These are phyloP conservation scores for Drosophila nigromelanica DNA, from an alignment of 1,140 invertebrate species.

Conservation along the genomic window DNA sequence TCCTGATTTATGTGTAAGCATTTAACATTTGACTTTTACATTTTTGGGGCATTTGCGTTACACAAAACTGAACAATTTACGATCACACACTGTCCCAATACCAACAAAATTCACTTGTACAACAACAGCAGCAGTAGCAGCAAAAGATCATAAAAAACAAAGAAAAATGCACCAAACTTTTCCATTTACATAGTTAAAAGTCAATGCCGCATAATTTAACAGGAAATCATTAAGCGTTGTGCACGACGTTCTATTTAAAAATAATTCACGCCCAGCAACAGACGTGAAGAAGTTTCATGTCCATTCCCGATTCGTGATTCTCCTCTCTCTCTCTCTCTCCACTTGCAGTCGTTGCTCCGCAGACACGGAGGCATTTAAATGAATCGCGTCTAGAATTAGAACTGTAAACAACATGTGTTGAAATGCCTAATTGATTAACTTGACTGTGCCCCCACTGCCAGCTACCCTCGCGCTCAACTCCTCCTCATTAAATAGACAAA, in stretches of 20 bases:
- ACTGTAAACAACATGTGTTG: constrained; percentile 82
- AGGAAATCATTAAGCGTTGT: constrained; percentile 71
- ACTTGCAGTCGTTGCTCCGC: constrained; percentile 21
- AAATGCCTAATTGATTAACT: constrained; percentile 82
- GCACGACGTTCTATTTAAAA: constrained; percentile 56
- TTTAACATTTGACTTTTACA: constrained; percentile 51
- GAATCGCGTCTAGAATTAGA: constrained; percentile 72
- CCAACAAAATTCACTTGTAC: constrained; percentile 26
- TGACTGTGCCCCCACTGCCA: constrained; percentile 23
- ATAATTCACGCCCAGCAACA: constrained; percentile 52
- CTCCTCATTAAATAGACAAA: constrained; percentile 10
- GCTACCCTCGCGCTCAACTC: not conserved
- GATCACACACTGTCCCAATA: constrained; percentile 19
- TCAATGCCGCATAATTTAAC: constrained; percentile 73
- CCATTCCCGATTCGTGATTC: not conserved
- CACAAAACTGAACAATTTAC: constrained; percentile 33
- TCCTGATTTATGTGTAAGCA: constrained; percentile 31
- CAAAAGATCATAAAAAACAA: constrained; percentile 22
- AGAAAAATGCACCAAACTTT: constrained; percentile 30
- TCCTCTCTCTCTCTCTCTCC: not conserved
- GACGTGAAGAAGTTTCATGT: not conserved
- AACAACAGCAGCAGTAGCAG: not conserved
- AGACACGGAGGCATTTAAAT: constrained; percentile 72
- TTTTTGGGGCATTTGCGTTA: constrained; percentile 14
- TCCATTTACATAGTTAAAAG: constrained; percentile 56